Percentiles rank a stretch among this genome's conserved stretches.
These are phyloP conservation scores for Sebastes steindachneri DNA, from an alignment of 2,797 vertebrate genomes.

Conservation along the genomic window DNA sequence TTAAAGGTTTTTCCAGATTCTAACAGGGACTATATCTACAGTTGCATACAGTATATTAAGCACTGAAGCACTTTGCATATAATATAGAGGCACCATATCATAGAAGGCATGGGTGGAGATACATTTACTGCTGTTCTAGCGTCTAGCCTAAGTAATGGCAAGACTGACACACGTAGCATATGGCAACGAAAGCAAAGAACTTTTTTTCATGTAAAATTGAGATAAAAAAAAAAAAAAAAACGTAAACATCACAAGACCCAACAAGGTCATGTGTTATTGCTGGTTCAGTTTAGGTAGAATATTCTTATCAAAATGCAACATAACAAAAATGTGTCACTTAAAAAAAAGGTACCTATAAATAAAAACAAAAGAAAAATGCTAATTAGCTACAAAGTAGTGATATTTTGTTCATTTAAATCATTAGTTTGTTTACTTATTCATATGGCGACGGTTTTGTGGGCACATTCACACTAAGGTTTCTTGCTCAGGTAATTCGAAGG, in stretches of 20 bases:
- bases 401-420: conserved; percentile 44
- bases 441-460: conserved; percentile 1
- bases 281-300: conserved; percentile 65
- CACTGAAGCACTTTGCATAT: conserved; percentile 73
- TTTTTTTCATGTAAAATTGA: conserved; percentile 32
- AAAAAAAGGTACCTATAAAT: conserved; percentile 82
- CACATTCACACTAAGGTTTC: conserved; percentile 86
- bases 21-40: conserved; percentile 45
- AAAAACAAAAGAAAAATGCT: conserved; percentile 55
- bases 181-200: conserved; percentile 51
- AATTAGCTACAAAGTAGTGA: conserved; percentile 70
- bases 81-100: conserved; percentile 78
- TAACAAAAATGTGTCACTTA: conserved; percentile 52
- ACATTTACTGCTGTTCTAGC: conserved; percentile 61
- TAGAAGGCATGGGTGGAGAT: conserved; percentile 69
- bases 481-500: conserved; percentile 98
- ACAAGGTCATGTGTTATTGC: conserved; percentile 67
- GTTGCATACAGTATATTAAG: conserved; percentile 66
- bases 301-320: conserved; percentile 70
- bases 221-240: conserved; percentile 34
- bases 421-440: background rate
- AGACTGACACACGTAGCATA: conserved; percentile 61
- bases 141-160: conserved; percentile 44
- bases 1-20: background rate
- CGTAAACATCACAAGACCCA: conserved; percentile 66